Evolutionary conservation across 2,113 vertebrate species (phyloP).

Genomic region (Ivindomyrus marchei): DNA sequence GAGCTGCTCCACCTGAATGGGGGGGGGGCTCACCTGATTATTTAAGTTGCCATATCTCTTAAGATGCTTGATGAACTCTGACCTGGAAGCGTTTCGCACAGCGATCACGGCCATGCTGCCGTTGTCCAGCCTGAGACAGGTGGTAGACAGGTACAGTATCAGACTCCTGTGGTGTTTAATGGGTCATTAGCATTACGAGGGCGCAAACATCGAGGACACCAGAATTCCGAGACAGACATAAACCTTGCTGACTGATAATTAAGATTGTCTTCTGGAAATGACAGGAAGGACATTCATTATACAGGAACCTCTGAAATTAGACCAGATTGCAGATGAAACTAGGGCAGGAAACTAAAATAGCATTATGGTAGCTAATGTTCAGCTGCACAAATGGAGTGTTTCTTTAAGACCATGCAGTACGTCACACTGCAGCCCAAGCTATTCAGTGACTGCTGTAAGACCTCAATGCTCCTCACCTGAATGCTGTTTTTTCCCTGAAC

Average conservation of each 20-base stretch:
- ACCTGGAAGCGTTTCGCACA: constrained; percentile 75
- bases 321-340: not conserved
- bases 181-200: not conserved
- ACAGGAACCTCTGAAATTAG: not conserved
- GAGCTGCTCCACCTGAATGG: not conserved
- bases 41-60: constrained; percentile 72
- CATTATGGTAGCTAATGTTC: not conserved
- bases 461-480: not conserved
- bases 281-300: not conserved
- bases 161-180: not conserved
- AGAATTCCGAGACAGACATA: not conserved
- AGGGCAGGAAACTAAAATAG: not conserved
- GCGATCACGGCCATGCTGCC: constrained; percentile 80
- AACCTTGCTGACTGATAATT: not conserved
- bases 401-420: not conserved
- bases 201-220: too few species aligned
- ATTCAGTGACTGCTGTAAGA: not conserved
- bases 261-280: not conserved
- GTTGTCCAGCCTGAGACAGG: constrained; percentile 73
- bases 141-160: not conserved
- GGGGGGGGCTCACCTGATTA: constrained; percentile 59
- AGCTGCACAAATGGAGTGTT: not conserved
- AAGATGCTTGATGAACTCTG: constrained; percentile 90
- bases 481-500: not conserved
- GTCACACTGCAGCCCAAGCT: not conserved